Evolutionary conservation across 1,140 invertebrate genomes (phyloP).

Genomic region (Potamilus streckersoni): DNA sequence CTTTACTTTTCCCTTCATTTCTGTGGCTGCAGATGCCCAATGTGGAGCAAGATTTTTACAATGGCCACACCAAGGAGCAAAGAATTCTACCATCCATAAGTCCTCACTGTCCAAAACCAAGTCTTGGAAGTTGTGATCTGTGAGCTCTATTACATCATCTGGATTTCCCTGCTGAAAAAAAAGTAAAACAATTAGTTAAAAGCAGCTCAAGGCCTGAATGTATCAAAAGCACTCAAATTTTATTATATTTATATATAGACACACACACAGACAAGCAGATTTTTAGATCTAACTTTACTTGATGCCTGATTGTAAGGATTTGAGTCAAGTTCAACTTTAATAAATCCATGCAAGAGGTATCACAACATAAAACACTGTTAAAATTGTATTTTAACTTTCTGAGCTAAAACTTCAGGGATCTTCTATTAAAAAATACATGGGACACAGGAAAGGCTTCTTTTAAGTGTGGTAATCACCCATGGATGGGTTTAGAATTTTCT

Average conservation of each 20-base stretch:
- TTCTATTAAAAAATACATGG: too few relatives aligned
- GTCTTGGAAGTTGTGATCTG: constrained; percentile 94
- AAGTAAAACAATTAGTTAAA: background rate
- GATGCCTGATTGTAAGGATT: background rate
- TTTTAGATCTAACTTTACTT: background rate
- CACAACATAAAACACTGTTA: too few relatives aligned
- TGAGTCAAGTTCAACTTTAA: too few relatives aligned
- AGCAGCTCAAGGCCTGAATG: background rate
- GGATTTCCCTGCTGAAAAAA: constrained; percentile 64
- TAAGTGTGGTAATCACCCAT: too few relatives aligned
- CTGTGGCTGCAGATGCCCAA: constrained; percentile 92
- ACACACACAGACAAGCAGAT: too few relatives aligned
- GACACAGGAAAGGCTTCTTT: too few relatives aligned
- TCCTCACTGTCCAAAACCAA: constrained; percentile 90
- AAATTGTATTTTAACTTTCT: too few relatives aligned
- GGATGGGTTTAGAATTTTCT: too few relatives aligned
- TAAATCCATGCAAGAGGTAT: too few relatives aligned
- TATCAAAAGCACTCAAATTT: constrained; percentile 2
- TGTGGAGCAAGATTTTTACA: constrained; percentile 96
- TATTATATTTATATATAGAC: background rate
- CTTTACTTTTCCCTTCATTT: constrained; percentile 94
- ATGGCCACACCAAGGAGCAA: constrained; percentile 84
- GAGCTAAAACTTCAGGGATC: too few relatives aligned
- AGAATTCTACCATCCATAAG: constrained; percentile 97
- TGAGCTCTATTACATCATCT: constrained; percentile 91